Percentiles rank a stretch among this genome's conserved stretches.
Evolutionary conservation across 1,140 invertebrate genomes (phyloP).

Genomic region (Mya arenaria): DNA sequence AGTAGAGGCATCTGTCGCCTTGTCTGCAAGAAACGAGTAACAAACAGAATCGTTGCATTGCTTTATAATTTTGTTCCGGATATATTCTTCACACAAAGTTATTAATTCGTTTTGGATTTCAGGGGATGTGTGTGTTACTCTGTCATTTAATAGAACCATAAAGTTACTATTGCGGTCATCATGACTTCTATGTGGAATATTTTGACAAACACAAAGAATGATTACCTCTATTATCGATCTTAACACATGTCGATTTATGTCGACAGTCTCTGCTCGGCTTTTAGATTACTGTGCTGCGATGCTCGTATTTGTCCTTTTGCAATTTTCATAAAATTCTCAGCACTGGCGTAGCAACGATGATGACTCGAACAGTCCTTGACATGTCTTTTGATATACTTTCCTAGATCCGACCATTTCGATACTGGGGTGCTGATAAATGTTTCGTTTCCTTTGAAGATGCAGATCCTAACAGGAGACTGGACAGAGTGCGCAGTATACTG

Average conservation of each 20-base stretch:
- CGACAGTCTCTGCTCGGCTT: background rate
- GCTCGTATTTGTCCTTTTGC: slow-evolving; percentile 3
- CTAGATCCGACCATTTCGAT: slow-evolving; percentile 22
- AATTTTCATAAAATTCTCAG: slow-evolving; percentile 32
- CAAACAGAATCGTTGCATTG: slow-evolving; percentile 33
- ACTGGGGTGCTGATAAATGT: slow-evolving; percentile 21
- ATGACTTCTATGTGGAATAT: slow-evolving; percentile 35
- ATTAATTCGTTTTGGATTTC: slow-evolving; percentile 28
- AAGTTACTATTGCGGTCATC: slow-evolving; percentile 26
- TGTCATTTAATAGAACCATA: background rate
- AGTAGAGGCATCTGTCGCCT: slow-evolving; percentile 30
- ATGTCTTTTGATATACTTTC: slow-evolving; percentile 35
- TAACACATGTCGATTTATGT: slow-evolving; percentile 22
- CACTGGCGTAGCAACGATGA: slow-evolving; percentile 17
- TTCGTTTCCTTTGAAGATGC: slow-evolving; percentile 15
- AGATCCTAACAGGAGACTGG: slow-evolving; percentile 2
- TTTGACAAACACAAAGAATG: slow-evolving; percentile 30
- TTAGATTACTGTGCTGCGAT: slow-evolving; percentile 16
- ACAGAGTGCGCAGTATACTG: slow-evolving; percentile 10
- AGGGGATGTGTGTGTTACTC: slow-evolving; percentile 7
- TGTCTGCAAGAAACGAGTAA: slow-evolving; percentile 33
- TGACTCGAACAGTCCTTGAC: slow-evolving; percentile 9
- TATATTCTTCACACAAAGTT: slow-evolving; percentile 6
- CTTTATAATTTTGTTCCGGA: background rate
- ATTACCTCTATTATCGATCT: slow-evolving; percentile 33